phyloP scores from a whole-genome alignment of 2,113 vertebrate species.

The Spermophilus dauricus region DNA sequence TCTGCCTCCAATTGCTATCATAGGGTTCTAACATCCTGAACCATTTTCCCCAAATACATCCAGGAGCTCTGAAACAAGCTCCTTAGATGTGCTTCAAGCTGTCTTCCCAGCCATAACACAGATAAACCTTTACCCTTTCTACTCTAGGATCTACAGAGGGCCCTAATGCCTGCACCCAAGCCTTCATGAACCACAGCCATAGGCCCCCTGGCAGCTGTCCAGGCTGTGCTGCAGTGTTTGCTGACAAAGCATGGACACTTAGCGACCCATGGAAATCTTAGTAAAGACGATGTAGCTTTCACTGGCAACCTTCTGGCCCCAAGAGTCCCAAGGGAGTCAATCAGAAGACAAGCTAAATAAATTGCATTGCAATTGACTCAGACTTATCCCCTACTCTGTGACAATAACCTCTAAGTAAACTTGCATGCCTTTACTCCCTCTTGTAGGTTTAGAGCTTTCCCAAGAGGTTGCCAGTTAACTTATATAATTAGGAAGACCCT shows the following conservation, averaged over 20 bases:
- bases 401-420: conserved; percentile 28
- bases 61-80: background rate
- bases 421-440: background rate
- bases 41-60: background rate
- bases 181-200: background rate
- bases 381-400: background rate
- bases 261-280: background rate
- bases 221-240: background rate
- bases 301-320: background rate
- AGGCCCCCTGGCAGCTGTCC: background rate
- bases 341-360: background rate
- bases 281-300: background rate
- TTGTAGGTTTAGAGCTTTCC: conserved; percentile 7
- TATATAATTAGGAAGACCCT: conserved; percentile 1
- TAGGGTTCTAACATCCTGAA: background rate
- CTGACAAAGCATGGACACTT: background rate
- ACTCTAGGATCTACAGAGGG: background rate
- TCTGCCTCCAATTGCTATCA: background rate
- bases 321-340: background rate
- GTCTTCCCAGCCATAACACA: background rate
- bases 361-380: background rate
- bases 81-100: background rate
- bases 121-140: background rate
- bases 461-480: conserved; percentile 32
- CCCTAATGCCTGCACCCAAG: background rate